Evolutionary conservation across 2,113 vertebrate species (phyloP).

Genomic region (Forbesichthys agassizii): DNA sequence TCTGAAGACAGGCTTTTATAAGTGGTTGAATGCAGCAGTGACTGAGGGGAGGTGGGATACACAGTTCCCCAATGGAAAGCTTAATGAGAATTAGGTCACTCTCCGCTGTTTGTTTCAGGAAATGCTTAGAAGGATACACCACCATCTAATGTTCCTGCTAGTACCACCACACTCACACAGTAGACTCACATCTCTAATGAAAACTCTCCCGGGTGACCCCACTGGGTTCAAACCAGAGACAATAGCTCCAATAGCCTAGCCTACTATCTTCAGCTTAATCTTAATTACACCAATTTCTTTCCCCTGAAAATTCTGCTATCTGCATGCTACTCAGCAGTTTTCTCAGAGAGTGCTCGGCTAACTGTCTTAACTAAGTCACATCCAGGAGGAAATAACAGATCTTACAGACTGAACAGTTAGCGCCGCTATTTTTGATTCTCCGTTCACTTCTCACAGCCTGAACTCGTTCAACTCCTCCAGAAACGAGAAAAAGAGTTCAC

Average conservation of each 20-base stretch:
- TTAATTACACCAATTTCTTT: slow-evolving; percentile 13
- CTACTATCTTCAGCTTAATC: neutral
- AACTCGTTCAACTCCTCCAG: slow-evolving; percentile 22
- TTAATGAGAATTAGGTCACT: slow-evolving; percentile 69
- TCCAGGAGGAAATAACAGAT: slow-evolving; percentile 13
- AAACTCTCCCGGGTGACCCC: slow-evolving; percentile 22
- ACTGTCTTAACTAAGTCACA: slow-evolving; percentile 17
- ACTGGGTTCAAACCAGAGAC: slow-evolving; percentile 26
- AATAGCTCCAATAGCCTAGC: neutral
- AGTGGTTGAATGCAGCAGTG: slow-evolving; percentile 34
- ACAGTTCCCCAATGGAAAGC: slow-evolving; percentile 33
- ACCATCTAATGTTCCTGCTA: slow-evolving; percentile 40
- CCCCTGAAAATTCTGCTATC: neutral
- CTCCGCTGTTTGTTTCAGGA: too few species aligned
- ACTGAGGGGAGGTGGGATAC: slow-evolving; percentile 1
- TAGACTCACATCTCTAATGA: slow-evolving; percentile 33
- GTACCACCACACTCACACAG: slow-evolving; percentile 20
- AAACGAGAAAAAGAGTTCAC: slow-evolving; percentile 6
- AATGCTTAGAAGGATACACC: slow-evolving; percentile 58
- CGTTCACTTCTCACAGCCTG: neutral
- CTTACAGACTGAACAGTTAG: slow-evolving; percentile 17
- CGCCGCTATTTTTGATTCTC: slow-evolving; percentile 6
- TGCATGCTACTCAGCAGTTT: slow-evolving; percentile 32
- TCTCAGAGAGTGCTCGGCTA: slow-evolving; percentile 12
- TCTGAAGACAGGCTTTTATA: slow-evolving; percentile 23